Conservation (phyloP, 2,113 vertebrate species). For the Copsychus sechellarum region DNA sequence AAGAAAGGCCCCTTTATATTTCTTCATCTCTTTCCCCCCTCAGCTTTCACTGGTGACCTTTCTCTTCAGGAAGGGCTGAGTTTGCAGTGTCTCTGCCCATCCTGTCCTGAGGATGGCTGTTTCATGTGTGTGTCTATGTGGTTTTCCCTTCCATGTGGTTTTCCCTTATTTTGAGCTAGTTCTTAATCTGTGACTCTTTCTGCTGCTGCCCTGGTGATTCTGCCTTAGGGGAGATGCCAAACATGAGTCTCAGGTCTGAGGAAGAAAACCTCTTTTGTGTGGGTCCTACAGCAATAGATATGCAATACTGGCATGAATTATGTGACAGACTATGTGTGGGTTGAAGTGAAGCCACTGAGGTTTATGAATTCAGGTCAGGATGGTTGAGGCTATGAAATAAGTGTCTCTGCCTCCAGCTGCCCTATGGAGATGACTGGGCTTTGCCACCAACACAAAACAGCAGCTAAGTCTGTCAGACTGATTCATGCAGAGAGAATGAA, state of each 20-base stretch:
- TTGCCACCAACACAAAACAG: neutral
- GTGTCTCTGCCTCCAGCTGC: neutral
- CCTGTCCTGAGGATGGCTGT: neutral
- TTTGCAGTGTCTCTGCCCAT: neutral
- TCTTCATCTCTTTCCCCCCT: neutral
- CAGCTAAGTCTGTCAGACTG: neutral
- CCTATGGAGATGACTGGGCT: neutral
- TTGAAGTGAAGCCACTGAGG: neutral
- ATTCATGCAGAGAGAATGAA: neutral
- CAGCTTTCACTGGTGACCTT: neutral
- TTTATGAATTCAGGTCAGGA: neutral
- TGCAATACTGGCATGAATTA: neutral
- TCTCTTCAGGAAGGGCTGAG: neutral
- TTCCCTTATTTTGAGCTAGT: neutral
- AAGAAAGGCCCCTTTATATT: neutral
- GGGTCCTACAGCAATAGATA: neutral
- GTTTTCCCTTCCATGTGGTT: neutral
- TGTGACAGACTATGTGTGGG: neutral
- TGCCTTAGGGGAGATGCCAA: neutral
- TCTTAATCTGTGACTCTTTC: neutral
- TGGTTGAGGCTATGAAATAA: neutral
- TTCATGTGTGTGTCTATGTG: neutral
- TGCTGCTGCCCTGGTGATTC: neutral
- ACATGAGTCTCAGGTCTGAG: neutral
- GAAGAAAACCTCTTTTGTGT: neutral